Percentiles rank a stretch among this genome's conserved stretches.
These are phyloP conservation scores for Anas georgica DNA, from an alignment of 2,797 vertebrate genomes.

Conservation along the genomic window DNA sequence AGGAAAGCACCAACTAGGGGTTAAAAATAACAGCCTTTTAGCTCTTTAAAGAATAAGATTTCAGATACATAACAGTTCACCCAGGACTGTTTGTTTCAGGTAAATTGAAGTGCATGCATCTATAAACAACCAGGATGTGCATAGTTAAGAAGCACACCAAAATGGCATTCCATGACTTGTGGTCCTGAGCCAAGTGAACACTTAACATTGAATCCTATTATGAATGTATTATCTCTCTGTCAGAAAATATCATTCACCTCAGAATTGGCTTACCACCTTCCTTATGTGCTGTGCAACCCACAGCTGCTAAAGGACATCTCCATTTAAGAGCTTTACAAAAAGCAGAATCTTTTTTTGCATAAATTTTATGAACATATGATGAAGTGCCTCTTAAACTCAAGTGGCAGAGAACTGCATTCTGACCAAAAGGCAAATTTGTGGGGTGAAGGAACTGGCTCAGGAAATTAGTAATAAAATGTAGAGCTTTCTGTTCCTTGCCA, in stretches of 20 bases:
- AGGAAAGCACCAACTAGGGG: conserved; percentile 17
- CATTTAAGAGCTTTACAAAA: conserved; percentile 47
- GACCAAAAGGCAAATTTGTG: conserved; percentile 18
- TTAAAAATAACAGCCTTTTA: conserved; percentile 21
- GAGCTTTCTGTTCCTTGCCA: not conserved
- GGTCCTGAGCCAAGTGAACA: conserved; percentile 23
- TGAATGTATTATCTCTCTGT: not conserved
- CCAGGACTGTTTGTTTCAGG: not conserved
- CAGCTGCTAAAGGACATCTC: not conserved
- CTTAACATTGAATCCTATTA: conserved; percentile 3
- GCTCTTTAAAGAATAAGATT: conserved; percentile 29
- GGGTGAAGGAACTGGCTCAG: not conserved
- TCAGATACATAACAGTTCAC: not conserved
- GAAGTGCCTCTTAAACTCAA: not conserved
- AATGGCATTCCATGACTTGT: not conserved
- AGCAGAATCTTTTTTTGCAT: not conserved
- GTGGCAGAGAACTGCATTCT: not conserved
- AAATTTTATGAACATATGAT: not conserved
- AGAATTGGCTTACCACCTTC: conserved; percentile 13
- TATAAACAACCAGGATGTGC: not conserved
- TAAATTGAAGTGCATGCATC: not conserved
- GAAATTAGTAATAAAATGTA: not conserved
- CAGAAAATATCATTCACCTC: not conserved
- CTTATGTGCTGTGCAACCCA: not conserved
- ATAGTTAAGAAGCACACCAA: not conserved